A percentile compares a stretch with the other conserved stretches of the same genome.
Conservation (phyloP, 2,797 vertebrate species). For the Chelidonichthys spinosus region DNA sequence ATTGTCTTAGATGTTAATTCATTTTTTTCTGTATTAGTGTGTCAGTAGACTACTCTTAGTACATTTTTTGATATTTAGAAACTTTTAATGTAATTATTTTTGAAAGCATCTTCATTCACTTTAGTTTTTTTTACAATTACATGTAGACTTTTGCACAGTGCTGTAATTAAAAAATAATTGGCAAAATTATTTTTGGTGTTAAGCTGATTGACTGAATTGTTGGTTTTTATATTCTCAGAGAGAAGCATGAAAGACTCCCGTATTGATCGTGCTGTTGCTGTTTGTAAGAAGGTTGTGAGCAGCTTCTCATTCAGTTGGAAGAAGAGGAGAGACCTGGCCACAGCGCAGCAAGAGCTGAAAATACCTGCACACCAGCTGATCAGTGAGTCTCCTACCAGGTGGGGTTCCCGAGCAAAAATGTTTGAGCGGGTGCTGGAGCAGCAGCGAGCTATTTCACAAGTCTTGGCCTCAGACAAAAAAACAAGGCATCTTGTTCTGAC, state of each 20-base stretch:
- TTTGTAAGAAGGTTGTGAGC: conserved; percentile 27
- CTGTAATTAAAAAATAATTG: neutral
- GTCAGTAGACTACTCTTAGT: too few species aligned
- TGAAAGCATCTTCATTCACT: too few species aligned
- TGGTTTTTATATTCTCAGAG: neutral
- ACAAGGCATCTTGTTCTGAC: neutral
- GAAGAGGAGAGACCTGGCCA: neutral
- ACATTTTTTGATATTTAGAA: too few species aligned
- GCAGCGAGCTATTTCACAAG: neutral
- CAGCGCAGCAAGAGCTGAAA: neutral
- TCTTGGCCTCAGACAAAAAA: neutral
- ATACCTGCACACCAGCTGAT: neutral
- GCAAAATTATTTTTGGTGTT: neutral
- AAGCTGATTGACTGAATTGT: neutral
- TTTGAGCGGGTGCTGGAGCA: conserved; percentile 13
- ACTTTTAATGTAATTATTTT: too few species aligned
- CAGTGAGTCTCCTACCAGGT: neutral
- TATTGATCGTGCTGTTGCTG: neutral
- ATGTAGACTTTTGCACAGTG: too few species aligned
- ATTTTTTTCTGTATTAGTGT: too few species aligned
- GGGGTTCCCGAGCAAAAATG: neutral
- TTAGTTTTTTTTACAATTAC: too few species aligned
- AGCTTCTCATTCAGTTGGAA: conserved; percentile 32
- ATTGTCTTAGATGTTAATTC: too few species aligned
- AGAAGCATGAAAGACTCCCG: neutral